Evolutionary conservation across 2,113 vertebrate genomes (phyloP).

Genomic region (Dolichallabes microphthalmus): DNA sequence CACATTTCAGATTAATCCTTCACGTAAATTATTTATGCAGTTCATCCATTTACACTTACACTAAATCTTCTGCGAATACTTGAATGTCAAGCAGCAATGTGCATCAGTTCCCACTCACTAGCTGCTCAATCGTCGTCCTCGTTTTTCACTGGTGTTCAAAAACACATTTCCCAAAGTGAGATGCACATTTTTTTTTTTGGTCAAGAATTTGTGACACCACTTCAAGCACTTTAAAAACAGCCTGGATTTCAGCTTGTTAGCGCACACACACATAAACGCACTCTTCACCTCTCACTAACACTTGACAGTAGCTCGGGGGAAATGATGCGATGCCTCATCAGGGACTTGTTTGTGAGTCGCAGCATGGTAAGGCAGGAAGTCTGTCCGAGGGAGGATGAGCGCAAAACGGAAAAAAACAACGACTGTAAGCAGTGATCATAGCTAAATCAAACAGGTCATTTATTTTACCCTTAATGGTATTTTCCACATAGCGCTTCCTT

Average conservation of each 20-base stretch:
- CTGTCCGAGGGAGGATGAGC: conserved; percentile 48
- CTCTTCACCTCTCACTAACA: neutral
- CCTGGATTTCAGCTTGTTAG: neutral
- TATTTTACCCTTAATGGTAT: neutral
- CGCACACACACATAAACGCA: neutral
- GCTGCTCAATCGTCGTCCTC: neutral
- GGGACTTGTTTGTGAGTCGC: conserved; percentile 65
- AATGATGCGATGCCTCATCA: conserved; percentile 62
- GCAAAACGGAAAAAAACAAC: conserved; percentile 14
- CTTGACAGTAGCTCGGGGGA: conserved; percentile 56
- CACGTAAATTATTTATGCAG: neutral
- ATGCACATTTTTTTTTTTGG: neutral
- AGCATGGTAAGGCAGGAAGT: conserved; percentile 62
- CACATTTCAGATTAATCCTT: neutral
- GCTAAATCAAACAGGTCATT: conserved; percentile 28
- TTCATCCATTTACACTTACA: neutral
- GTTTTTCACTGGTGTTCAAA: neutral
- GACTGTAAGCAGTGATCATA: conserved; percentile 13
- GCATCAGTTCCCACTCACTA: neutral
- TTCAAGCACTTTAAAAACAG: neutral
- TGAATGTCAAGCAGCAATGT: neutral
- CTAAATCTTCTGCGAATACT: neutral
- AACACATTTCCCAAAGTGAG: neutral
- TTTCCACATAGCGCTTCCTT: conserved; percentile 21
- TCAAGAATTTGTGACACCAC: neutral